Percentiles rank a stretch among this genome's conserved stretches.
These are phyloP conservation scores for Callaeas wilsoni DNA, from an alignment of 2,113 vertebrate species.

Conservation along the genomic window DNA sequence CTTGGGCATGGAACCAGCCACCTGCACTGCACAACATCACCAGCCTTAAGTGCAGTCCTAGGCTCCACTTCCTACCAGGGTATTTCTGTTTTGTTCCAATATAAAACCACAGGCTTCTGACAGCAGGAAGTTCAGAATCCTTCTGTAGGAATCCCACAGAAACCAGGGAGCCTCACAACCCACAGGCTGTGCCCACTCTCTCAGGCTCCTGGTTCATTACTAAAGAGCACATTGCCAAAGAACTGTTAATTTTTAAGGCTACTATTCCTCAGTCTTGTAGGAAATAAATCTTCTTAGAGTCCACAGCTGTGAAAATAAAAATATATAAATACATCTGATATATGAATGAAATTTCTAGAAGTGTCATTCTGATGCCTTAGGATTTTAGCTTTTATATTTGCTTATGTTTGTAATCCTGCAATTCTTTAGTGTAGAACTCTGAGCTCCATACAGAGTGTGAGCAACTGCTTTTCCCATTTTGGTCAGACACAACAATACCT, in stretches of 20 bases:
- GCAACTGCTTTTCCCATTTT: no score
- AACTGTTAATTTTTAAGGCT: not conserved
- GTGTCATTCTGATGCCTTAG: no score
- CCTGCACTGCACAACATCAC: not conserved
- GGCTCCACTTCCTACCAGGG: not conserved
- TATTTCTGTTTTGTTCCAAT: not conserved
- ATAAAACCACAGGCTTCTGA: not conserved
- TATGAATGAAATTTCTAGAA: not conserved
- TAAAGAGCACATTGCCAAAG: not conserved
- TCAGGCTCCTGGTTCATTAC: not conserved
- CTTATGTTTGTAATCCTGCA: no score
- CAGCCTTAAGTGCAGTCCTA: not conserved
- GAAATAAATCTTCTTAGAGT: not conserved
- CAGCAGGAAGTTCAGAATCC: not conserved
- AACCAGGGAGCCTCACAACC: not conserved
- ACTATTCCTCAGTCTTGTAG: not conserved
- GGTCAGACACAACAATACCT: no score
- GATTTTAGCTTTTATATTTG: no score
- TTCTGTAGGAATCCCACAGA: not conserved
- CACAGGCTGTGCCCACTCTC: not conserved
- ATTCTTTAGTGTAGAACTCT: no score
- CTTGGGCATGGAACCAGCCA: not conserved
- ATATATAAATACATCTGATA: not conserved
- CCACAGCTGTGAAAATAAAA: not conserved
- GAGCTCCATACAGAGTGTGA: no score